phyloP scores from a whole-genome alignment of 2,888 invertebrate genomes.

The Rhodophaea formosa region DNA sequence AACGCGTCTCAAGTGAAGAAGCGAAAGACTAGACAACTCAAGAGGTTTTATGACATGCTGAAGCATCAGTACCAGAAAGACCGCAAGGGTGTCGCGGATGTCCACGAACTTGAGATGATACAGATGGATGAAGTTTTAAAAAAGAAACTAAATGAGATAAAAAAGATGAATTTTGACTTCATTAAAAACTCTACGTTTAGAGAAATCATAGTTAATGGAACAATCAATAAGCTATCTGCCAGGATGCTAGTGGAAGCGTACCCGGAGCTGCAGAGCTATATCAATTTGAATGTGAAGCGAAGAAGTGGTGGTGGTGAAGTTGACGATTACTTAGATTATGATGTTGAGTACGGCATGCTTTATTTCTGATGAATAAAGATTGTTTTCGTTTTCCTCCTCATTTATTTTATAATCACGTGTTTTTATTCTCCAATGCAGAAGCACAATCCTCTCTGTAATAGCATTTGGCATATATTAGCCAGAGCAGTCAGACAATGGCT shows the following conservation, averaged over 20 bases:
- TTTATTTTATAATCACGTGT: no score
- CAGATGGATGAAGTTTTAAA: constrained; percentile 48
- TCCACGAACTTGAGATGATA: constrained; percentile 52
- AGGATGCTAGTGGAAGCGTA: constrained; percentile 50
- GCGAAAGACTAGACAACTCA: constrained; percentile 58
- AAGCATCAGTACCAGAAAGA: constrained; percentile 60
- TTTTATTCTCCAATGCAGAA: no score
- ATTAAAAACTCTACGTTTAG: constrained; percentile 54
- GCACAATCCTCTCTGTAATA: no score
- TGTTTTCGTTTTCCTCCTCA: neutral
- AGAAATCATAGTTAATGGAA: constrained; percentile 54
- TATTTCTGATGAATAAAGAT: constrained; percentile 53
- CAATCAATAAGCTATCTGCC: constrained; percentile 41
- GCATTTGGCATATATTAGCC: no score
- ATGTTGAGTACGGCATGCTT: constrained; percentile 60
- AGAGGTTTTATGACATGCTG: constrained; percentile 56
- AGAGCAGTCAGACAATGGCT: no score
- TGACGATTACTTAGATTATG: constrained; percentile 49
- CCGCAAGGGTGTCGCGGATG: constrained; percentile 49
- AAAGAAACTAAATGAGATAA: constrained; percentile 45
- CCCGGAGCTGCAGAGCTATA: constrained; percentile 46
- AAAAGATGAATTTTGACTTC: constrained; percentile 47
- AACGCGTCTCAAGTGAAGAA: constrained; percentile 53
- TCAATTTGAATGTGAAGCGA: constrained; percentile 30
- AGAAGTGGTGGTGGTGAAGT: constrained; percentile 2